Percentiles rank a stretch among this genome's conserved stretches.
These are phyloP conservation scores for Rhabdomys dilectus DNA, from an alignment of 2,113 vertebrate species.

Conservation along the genomic window DNA sequence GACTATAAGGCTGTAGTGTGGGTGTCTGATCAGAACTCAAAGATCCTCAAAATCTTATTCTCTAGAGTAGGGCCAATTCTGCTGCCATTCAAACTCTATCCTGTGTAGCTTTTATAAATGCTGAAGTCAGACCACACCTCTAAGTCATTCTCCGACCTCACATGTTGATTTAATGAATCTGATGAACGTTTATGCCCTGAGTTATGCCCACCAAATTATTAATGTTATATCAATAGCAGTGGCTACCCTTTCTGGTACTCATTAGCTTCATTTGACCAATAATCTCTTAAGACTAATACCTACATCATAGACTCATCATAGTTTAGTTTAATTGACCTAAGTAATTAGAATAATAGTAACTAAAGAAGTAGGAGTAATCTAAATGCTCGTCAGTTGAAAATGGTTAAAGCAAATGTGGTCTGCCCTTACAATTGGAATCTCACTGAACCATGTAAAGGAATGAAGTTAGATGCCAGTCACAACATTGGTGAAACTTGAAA, in stretches of 20 bases:
- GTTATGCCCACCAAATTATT: conserved; percentile 29
- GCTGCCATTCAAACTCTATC: background rate
- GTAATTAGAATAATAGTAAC: background rate
- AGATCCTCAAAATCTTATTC: background rate
- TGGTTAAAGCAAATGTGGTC: background rate
- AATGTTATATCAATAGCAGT: background rate
- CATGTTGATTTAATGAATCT: background rate
- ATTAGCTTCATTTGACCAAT: background rate
- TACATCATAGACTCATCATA: background rate
- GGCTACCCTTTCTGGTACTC: background rate
- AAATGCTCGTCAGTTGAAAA: background rate
- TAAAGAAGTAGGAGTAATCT: background rate
- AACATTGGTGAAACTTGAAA: background rate
- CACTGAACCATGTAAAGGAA: background rate
- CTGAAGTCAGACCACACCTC: background rate
- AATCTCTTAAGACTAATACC: background rate
- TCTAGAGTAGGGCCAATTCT: background rate
- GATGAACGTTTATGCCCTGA: background rate
- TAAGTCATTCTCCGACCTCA: background rate
- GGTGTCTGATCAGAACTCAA: background rate
- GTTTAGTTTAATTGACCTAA: background rate
- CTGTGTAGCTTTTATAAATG: background rate
- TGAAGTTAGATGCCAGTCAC: background rate
- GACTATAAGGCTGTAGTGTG: background rate
- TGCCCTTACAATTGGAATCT: background rate